phyloP scores from a whole-genome alignment of 2,888 invertebrate species.

The Parnassius smintheus region DNA sequence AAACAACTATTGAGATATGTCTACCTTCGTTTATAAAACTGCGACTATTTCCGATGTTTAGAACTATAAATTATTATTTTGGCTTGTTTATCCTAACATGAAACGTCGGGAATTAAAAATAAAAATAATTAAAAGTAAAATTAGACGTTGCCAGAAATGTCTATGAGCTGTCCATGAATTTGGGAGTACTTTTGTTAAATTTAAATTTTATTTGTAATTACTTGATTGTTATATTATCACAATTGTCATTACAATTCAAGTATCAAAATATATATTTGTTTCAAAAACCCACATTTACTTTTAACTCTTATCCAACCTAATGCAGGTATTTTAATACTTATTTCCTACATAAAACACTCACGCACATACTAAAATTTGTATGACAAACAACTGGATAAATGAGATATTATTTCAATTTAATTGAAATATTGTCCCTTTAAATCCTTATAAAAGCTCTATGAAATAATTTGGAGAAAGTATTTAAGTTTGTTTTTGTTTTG shows the following conservation, averaged over 20 bases:
- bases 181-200: conserved; percentile 25
- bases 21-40: conserved; percentile 10
- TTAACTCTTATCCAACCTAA: conserved; percentile 13
- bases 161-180: conserved; percentile 32
- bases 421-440: conserved; percentile 24
- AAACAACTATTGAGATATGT: conserved; percentile 30
- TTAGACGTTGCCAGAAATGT: conserved; percentile 9
- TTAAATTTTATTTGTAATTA: conserved; percentile 19
- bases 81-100: conserved; percentile 18
- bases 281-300: conserved; percentile 18
- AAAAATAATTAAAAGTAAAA: too few relatives aligned
- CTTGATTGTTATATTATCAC: conserved; percentile 23
- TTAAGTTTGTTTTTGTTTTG: conserved; percentile 1
- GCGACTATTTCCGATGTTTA: conserved; percentile 22
- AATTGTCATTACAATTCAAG: conserved; percentile 22
- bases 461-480: conserved; percentile 5
- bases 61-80: conserved; percentile 23
- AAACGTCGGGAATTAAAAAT: too few relatives aligned
- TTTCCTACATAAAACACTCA: conserved; percentile 17
- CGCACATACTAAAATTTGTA: conserved; percentile 1
- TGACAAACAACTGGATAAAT: conserved; percentile 4
- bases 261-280: conserved; percentile 29
- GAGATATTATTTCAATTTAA: conserved; percentile 21
- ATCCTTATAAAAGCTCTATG: conserved; percentile 4
- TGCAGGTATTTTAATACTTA: conserved; percentile 26